Evolutionary conservation across 1,140 invertebrate genomes (phyloP), one percentile per base, ranked within the genome.

Genomic region (Drosophila watanabei): DNA sequence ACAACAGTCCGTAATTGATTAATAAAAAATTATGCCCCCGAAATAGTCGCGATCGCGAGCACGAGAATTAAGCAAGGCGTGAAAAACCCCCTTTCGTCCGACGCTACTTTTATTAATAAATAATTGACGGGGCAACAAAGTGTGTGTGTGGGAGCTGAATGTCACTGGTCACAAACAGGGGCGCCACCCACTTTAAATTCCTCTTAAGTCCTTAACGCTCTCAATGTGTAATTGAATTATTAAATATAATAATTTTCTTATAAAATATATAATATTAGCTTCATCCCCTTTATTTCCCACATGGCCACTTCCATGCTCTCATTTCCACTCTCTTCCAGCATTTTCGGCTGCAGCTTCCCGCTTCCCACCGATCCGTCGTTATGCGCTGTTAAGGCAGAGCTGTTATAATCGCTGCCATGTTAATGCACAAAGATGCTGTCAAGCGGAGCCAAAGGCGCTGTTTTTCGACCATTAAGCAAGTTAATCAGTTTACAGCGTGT

Each of bases 21-120:
- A 82, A 82, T 83, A 87, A 79, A 82, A 82, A 82, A 88, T 83
- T 79, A 86, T 87, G 64, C 61, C 48, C 49, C 82, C 58, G 66
- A 86, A 87, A 86, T 82, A 79, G 82, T 63, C 24, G 68, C 61
- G 32, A 32, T 63, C 24, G 68, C 61, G 32, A 32, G 66, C 48
- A 54, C 62, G 39, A 70, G 37, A 75, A 78, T 68, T 81, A 72
- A 69, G 54, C 60, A 70, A 68, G 79, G 82, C 79, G 83, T 87
- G 64, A 71, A 79, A 80, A 35, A 51, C 6, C 49, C 70, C 60
- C 43, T 45, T 14, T 16, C 41, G 13, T 11, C 11, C 32, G 20
- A 59, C 35, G 41, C 48, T 35, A 43, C 59, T 84, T 65, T 49
- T 49, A 49, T 49, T 49, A 49, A 84, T 83, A 71, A 65, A 72